Base-by-base conservation (phyloP, 2,888 invertebrate species). In the Clostera curtula region DNA sequence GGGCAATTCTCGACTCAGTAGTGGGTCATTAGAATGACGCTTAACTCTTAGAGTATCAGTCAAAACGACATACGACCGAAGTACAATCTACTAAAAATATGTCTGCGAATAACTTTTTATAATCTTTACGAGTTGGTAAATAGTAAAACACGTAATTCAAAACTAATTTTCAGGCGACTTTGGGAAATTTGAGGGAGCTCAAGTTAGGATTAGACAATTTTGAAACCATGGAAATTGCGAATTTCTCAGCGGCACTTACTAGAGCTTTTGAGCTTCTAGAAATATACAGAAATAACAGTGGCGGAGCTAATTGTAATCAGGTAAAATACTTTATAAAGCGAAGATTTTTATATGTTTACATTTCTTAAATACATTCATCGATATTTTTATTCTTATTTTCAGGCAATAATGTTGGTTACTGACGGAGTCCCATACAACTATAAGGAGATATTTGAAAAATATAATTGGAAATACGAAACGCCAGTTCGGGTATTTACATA, bases 371-470 rank as follows among this genome's bases (percentile, higher is more conserved):
- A n/a, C n/a, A n/a, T n/a, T n/a, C n/a, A n/a, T 12, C 16, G 6
- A n/a, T 12, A 14, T 12, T 8, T 8, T 8, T 7, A 7, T n/a
- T 24, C 1, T 18, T 34, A 19, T 12, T 57, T 60, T 3, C 93
- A 97, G 85, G 98, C 97, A 14, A 98, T 99, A 56, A 98, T 99
- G 98, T 82, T 99, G 48, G 91, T 99, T 49, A 98, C 98, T n/a
- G 99, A 99, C 72, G 98, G 98, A 12, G 96, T 98, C 8, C 97
- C 98, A 21, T 94, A 96, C 60, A 95, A 93, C 62, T 97, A 92
- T 76, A 92, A 95, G 64, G 93, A 96, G 56, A 90, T 97, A 30
- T 99, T 99, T 73, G 89, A 94, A 59, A 86, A 88, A 43, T 95
- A 93, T 80, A 99, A 98, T 73, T 94, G 94, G 93, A 80, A 82